Evolutionary conservation across 2,113 vertebrate species (phyloP).

Genomic region (Seriola aureovittata): DNA sequence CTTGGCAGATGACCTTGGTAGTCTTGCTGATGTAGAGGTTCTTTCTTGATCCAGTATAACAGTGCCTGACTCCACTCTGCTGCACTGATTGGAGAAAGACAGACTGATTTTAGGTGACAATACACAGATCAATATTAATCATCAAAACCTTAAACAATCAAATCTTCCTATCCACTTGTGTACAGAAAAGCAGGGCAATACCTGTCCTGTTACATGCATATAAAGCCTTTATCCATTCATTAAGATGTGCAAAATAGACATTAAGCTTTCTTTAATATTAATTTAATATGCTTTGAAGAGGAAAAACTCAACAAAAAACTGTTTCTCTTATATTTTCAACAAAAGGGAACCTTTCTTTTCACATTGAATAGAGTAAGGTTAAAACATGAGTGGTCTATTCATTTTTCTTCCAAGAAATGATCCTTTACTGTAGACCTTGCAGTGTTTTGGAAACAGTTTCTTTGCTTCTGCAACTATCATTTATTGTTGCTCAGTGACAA

Average conservation of each 20-base stretch:
- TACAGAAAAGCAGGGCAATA: background rate
- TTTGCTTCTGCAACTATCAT: conserved; percentile 3
- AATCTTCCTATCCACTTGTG: background rate
- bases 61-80: conserved; percentile 92
- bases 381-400: background rate
- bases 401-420: background rate
- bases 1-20: conserved; percentile 97
- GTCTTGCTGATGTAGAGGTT: conserved; percentile 92
- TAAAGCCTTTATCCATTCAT: background rate
- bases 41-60: conserved; percentile 89
- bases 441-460: conserved; percentile 9
- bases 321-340: no score
- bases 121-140: background rate
- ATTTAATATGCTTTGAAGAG: background rate
- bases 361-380: background rate
- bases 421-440: background rate
- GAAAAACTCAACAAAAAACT: no score
- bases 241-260: background rate
- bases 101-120: background rate
- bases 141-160: background rate
- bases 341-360: background rate
- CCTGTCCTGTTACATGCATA: background rate
- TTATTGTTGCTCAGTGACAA: conserved; percentile 11
- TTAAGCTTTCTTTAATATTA: background rate
- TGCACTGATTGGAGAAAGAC: conserved; percentile 85